Base-by-base conservation (phyloP, 2,113 vertebrate species). In the Triplophysa rosa region DNA sequence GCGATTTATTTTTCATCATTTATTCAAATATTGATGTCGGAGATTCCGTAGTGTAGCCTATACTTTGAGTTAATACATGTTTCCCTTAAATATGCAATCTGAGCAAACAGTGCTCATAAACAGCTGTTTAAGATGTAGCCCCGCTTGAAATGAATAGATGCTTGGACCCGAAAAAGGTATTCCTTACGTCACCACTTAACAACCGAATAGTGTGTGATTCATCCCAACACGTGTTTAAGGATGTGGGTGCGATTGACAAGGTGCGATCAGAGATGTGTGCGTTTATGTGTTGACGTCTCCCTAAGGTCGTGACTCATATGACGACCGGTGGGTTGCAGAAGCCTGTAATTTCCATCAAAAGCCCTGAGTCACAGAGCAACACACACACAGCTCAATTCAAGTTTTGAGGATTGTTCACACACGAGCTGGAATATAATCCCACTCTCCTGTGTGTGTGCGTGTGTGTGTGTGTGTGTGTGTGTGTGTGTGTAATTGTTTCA, bases 271-370 rank as follows among this genome's bases (percentile, higher is more conserved):
- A 65, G 78, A 69, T 58, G 33, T 29, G 37, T 68, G 54, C 69
- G 33, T 71, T 8, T 77, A 45, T 12, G 47, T 71, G 61, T 80
- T 68, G 49, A 64, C 47, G 52, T 72, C 61, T 71, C 29, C 63
- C 61, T 70, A 45, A 71, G 78, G 78, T 80, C 59, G 61, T 80
- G 78, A 80, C 68, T 80, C 67, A 80, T 62, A 17, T 72, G 78
- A 80, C 45, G 70, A 71, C 59, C 47, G 64, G 59, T 70, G 52
- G 78, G 68, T 29, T 80, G 42, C 59, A 62, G 78, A 80, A 80
- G 67, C 45, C 49, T 80, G 78, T 80, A 71, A 72, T 72, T 80
- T 70, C 59, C 24, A 37, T 54, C 65, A 71, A 58, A 80, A 80
- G 61, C 68, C 59, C 78, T 80, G 78, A 80, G 68, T 76, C 70